Conservation (phyloP, 2,797 vertebrate species). For the Phoeniculus purpureus region DNA sequence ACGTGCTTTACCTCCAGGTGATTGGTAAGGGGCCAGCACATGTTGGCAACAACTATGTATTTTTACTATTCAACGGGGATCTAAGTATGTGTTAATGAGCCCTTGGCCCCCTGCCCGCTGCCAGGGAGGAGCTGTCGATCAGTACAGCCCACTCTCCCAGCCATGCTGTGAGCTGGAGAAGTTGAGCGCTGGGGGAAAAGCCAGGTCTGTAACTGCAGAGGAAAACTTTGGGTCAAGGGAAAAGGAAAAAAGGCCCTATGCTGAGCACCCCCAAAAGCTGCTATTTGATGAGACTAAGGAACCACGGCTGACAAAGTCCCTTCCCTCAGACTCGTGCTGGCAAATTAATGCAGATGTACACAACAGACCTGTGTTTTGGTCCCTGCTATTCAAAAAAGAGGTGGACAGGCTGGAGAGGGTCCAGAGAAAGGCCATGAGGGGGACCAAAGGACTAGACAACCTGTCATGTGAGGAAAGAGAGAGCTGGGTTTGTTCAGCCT, state of each 20-base stretch:
- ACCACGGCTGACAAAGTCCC: not conserved
- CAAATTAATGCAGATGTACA: not conserved
- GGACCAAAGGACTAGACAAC: too few species aligned
- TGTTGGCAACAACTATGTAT: not conserved
- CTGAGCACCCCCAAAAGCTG: not conserved
- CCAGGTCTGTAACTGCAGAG: not conserved
- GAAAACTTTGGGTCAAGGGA: not conserved
- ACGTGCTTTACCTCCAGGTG: not conserved
- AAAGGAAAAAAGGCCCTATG: not conserved
- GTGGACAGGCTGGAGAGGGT: too few species aligned
- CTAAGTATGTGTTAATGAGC: not conserved
- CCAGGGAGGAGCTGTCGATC: not conserved
- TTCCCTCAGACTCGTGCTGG: fast-evolving
- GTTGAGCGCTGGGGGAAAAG: not conserved
- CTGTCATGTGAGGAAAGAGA: too few species aligned
- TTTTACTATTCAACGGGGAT: not conserved
- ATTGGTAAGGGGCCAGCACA: not conserved
- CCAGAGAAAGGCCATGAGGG: too few species aligned
- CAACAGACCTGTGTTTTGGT: not conserved
- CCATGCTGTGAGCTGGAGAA: fast-evolving
- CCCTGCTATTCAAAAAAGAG: too few species aligned
- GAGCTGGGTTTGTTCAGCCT: too few species aligned
- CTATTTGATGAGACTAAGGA: not conserved
- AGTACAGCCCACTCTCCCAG: not conserved
- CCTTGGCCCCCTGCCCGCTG: fast-evolving